Conservation (phyloP, 2,113 vertebrate genomes). For the Microcebus jonahi region DNA sequence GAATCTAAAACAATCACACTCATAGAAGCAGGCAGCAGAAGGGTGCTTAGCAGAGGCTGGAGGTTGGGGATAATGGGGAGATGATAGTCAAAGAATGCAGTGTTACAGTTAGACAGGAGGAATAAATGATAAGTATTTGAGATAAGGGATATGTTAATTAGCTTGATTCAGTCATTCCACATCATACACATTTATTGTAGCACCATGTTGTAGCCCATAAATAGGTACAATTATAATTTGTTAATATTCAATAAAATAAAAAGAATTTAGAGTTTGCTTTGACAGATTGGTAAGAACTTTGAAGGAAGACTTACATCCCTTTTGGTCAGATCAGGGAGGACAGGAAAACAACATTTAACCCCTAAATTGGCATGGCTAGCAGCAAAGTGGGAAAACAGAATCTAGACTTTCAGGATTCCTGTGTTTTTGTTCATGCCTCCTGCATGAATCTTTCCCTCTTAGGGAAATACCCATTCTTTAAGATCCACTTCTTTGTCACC, state of each 20-base stretch:
- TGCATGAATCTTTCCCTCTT: accelerated
- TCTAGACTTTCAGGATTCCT: not conserved
- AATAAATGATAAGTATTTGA: not conserved
- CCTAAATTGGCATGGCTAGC: not conserved
- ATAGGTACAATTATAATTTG: not conserved
- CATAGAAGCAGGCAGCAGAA: not conserved
- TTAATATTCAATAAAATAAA: not conserved
- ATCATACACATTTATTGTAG: not conserved
- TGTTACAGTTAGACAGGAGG: not conserved
- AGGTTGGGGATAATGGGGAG: not conserved
- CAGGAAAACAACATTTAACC: not conserved
- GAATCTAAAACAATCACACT: not conserved
- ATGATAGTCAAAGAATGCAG: not conserved
- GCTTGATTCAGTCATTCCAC: not conserved
- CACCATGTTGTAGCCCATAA: not conserved
- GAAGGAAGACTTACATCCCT: not conserved
- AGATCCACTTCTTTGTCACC: not conserved
- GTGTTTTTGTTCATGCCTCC: not conserved
- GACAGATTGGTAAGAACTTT: not conserved
- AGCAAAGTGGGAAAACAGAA: not conserved
- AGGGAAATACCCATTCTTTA: not conserved
- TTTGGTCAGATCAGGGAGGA: not conserved
- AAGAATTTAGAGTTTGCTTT: not conserved
- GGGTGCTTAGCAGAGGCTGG: not conserved
- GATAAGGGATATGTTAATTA: not conserved